A percentile compares a stretch with the other conserved stretches of the same genome.
Evolutionary conservation across 2,888 invertebrate genomes (phyloP).

Genomic region (Chymomyza procnemis): DNA sequence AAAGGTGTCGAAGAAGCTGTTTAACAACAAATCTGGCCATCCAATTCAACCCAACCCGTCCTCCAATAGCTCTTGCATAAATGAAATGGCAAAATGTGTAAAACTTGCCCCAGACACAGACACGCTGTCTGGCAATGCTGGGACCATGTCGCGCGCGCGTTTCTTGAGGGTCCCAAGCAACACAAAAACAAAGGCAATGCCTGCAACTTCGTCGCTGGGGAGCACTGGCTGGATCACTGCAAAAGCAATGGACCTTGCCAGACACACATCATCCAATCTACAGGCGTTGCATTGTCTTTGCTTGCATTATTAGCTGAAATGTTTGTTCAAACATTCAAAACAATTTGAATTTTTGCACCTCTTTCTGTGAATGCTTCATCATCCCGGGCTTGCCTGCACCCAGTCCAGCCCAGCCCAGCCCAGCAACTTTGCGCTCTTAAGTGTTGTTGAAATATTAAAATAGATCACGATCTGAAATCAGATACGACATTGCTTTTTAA

Average conservation of each 20-base stretch:
- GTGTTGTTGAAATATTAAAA: conserved; percentile 58
- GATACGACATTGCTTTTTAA: conserved; percentile 27
- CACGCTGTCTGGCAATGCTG: conserved; percentile 45
- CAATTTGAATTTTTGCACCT: conserved; percentile 57
- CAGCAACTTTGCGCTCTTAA: neutral
- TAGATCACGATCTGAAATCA: conserved; percentile 39
- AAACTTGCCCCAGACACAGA: conserved; percentile 23
- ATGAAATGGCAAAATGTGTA: conserved; percentile 69
- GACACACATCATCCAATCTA: conserved; percentile 6
- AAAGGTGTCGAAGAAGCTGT: conserved; percentile 71
- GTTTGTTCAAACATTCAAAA: conserved; percentile 60
- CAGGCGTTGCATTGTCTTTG: conserved; percentile 62
- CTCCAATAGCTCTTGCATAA: conserved; percentile 63
- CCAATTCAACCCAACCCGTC: too few relatives aligned
- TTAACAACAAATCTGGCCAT: conserved; percentile 47
- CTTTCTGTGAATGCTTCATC: conserved; percentile 6
- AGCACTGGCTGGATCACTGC: conserved; percentile 32
- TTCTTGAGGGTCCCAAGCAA: neutral
- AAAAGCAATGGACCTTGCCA: conserved; percentile 18
- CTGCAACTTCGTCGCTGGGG: conserved; percentile 43
- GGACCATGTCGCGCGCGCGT: conserved; percentile 39
- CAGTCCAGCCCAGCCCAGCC: too few relatives aligned
- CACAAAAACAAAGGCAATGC: neutral
- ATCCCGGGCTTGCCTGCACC: neutral
- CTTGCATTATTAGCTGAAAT: conserved; percentile 63